Percentiles rank a stretch among this genome's conserved stretches.
phyloP scores from a whole-genome alignment of 2,113 vertebrate species.

The Fregata magnificens region DNA sequence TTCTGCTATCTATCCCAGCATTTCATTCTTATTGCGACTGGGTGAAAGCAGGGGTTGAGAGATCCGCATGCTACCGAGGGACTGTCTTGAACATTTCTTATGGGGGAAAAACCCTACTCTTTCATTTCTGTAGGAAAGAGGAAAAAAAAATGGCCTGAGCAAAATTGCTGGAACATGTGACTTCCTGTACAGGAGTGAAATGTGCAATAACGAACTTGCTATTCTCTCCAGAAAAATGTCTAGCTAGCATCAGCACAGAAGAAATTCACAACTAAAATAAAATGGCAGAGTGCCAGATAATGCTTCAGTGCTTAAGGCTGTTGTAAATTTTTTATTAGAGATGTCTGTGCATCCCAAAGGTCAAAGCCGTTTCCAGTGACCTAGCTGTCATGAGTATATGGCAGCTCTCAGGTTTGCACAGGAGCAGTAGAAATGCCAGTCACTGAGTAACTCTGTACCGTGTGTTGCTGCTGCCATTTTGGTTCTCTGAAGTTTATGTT shows the following conservation, averaged over 20 bases:
- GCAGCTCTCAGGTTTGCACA: not conserved
- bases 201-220: not conserved
- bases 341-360: not conserved
- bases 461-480: not conserved
- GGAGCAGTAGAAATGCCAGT: not conserved
- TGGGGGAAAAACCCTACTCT: not conserved
- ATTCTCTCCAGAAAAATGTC: not conserved
- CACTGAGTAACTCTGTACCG: not conserved
- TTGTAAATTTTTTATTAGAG: not conserved
- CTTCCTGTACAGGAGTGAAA: not conserved
- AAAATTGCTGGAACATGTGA: not conserved
- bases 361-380: not conserved
- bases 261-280: not conserved
- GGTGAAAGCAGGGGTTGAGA: not conserved
- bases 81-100: not conserved
- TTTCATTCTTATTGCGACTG: not conserved
- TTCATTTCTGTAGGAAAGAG: not conserved
- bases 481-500: not conserved
- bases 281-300: not conserved
- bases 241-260: not conserved
- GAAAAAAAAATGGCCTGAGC: not conserved
- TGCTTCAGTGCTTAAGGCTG: not conserved
- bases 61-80: not conserved
- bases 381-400: rapidly evolving
- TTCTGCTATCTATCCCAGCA: not conserved